Base-by-base conservation (phyloP, 2,797 vertebrate species). In the Pelodytes ibericus region DNA sequence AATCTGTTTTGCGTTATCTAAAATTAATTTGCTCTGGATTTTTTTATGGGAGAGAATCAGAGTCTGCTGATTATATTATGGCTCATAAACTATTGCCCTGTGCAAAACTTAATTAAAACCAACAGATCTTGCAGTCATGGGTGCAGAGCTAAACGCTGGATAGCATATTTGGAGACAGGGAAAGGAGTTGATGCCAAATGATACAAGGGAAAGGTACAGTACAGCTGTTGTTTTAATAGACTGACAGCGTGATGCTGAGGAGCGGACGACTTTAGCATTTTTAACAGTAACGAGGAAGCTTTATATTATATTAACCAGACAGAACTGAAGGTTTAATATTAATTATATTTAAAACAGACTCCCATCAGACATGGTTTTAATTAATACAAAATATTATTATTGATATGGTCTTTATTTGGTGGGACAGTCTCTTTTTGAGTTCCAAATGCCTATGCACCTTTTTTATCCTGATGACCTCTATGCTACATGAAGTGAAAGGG, bases 21-120 rank as follows among this genome's bases (percentile, higher is more conserved):
- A 79, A 79, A 79, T 79, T 73, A 79, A 79, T 79, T 79, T 79
- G 63, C 65, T 79, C 27, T 18, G 64, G 71, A 79, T 47, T 79
- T 79, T 73, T 79, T 73, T 11, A 2, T n/a, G 65, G 58, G 58
- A 73, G 77, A 62, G 71, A 79, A 79, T 73, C 64, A 68, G 58
- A 68, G 57, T 30, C 27, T 20, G 57, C 70, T 61, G 71, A 79
- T 79, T 73, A 74, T 63, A 67, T 57, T 79, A 79, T 53, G 58
- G 53, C 64, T 74, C 77, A 63, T 79, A 79, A 79, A 79, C 77
- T 79, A 79, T 69, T 73, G 77, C 77, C 77, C 71, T 73, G 71
- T 79, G 71, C 64, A 79, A 79, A 79, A 73, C 77, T 79, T 79
- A 79, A 79, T 79, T 79, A 79, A 79, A 79, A 69, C 57, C 71